Evolutionary conservation across 1,140 invertebrate genomes (phyloP), one percentile per base, ranked within the genome.

Genomic region (Oedothorax gibbosus): DNA sequence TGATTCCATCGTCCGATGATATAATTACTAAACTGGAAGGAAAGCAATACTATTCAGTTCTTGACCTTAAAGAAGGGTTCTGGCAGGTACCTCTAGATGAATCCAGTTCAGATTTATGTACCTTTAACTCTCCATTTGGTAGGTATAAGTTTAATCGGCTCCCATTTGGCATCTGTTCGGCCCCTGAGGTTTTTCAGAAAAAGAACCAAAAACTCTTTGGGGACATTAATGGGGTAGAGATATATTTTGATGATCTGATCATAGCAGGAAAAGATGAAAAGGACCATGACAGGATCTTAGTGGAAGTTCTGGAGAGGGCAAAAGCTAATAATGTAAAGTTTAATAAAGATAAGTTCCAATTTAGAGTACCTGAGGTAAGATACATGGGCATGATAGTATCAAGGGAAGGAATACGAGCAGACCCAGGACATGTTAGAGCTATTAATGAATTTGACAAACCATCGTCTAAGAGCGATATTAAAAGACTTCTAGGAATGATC

Each of bases 91-190:
- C 56, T 21, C 20, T 85, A 49, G 49, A 75, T 50, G 49, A 56
- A 20, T 4, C 15, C n/a, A 85, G 72, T 78, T n/a, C 72, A 14
- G 51, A 85, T 11, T n/a, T 84, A 14, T 84, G 69, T 60, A 71
- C 73, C 7, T 85, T 87, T 66, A 57, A 69, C 20, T 80, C 86
- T 20, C 76, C 50, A 20, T 72, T 80, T 51, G 89, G 90, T 21
- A 88, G 87, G 14, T 91, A 89, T 76, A 12, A 72, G 71, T 89
- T 90, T 87, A 90, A 90, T 79, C 83, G 90, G 57, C 69, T 91
- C n/a, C n/a, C n/a, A n/a, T n/a, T n/a, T 88, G 92, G 91, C 7
- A 88, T 93, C 10, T 89, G 89, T 82, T 89, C 88, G 49, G 91
- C 91, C 0, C 90, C 92, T 49, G 82, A 85, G 51, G 71, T 65